phyloP scores from a whole-genome alignment of 2,888 invertebrate genomes.

The Noctua comes region DNA sequence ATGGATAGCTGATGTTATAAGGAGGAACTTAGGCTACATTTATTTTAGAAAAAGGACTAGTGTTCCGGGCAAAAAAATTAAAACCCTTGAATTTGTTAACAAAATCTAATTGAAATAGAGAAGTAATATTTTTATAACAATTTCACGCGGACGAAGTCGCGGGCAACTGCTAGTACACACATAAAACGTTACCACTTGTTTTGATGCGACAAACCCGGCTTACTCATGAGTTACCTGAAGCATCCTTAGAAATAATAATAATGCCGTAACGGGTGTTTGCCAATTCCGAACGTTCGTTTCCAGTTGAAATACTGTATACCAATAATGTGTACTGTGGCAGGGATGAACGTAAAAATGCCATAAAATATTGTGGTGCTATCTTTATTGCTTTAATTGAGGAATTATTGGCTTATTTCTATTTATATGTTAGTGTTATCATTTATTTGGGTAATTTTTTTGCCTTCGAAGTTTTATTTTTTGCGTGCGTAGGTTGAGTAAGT shows the following conservation, averaged over 20 bases:
- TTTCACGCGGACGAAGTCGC: too few relatives aligned
- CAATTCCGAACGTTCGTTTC: neutral
- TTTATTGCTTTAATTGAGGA: slow-evolving; percentile 75
- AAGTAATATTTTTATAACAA: too few relatives aligned
- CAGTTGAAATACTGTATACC: neutral
- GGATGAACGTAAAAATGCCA: slow-evolving; percentile 75
- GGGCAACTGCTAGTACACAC: neutral
- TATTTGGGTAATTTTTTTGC: slow-evolving; percentile 44
- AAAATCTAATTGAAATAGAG: too few relatives aligned
- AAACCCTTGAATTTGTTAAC: too few relatives aligned
- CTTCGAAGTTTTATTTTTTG: slow-evolving; percentile 22
- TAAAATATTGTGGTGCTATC: slow-evolving; percentile 77
- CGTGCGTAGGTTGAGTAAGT: neutral
- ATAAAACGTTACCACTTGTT: neutral
- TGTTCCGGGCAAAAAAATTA: too few relatives aligned
- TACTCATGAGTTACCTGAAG: neutral
- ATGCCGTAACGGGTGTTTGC: neutral
- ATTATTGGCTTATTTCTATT: slow-evolving; percentile 70
- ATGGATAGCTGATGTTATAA: too few relatives aligned
- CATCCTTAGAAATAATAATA: neutral
- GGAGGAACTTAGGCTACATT: too few relatives aligned
- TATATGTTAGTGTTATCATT: slow-evolving; percentile 51
- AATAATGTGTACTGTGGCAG: neutral
- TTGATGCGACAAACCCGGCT: neutral
- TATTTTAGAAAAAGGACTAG: too few relatives aligned